Percentiles rank a stretch among this genome's conserved stretches.
Conservation (phyloP, 2,888 invertebrate species). For the Aspidiotus rigidus region DNA sequence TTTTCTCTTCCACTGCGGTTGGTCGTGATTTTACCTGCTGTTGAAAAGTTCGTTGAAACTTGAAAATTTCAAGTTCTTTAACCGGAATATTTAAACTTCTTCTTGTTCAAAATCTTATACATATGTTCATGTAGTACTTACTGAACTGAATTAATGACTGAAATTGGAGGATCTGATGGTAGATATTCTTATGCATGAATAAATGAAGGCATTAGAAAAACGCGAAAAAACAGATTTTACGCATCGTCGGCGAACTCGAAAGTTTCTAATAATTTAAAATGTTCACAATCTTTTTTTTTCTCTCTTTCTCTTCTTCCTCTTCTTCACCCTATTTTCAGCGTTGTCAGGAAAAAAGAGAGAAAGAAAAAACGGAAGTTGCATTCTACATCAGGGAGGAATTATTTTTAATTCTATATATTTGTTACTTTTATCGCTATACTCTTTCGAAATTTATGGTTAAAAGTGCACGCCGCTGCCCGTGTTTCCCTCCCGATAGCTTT, state of each 20-base stretch:
- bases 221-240: not conserved
- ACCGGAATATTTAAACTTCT: too few species aligned
- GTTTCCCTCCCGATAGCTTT: slow-evolving; percentile 30
- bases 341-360: not conserved
- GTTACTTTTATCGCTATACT: slow-evolving; percentile 33
- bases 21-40: too few species aligned
- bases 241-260: not conserved
- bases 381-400: slow-evolving; percentile 33
- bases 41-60: too few species aligned
- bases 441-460: slow-evolving; percentile 32
- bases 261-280: slow-evolving; percentile 30
- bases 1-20: too few species aligned
- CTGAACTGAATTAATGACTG: too few species aligned
- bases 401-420: slow-evolving; percentile 34
- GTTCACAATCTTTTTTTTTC: slow-evolving; percentile 28
- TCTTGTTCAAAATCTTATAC: not conserved
- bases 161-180: too few species aligned
- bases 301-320: slow-evolving; percentile 3
- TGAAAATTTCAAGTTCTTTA: too few species aligned
- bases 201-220: too few species aligned
- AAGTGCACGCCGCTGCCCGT: slow-evolving; percentile 16
- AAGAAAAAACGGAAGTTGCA: slow-evolving; percentile 32
- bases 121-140: too few species aligned
- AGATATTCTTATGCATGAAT: too few species aligned
- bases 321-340: too few species aligned